Evolutionary conservation across 2,113 vertebrate genomes (phyloP).

Genomic region (Melanostigma gelatinosum): DNA sequence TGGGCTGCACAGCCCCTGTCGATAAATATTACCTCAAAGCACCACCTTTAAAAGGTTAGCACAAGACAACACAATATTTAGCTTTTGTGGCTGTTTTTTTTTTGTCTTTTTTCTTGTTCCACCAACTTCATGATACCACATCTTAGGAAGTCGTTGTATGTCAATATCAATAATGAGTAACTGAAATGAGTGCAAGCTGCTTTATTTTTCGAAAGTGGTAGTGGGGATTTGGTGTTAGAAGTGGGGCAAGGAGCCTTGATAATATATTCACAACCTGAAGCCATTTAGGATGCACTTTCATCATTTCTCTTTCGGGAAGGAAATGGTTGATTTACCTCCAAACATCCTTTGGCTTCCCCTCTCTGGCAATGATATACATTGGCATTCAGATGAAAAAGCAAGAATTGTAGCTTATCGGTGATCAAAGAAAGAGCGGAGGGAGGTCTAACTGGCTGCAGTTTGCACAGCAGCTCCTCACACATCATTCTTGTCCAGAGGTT

Average conservation of each 20-base stretch:
- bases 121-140: conserved; percentile 76
- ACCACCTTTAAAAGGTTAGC: conserved; percentile 70
- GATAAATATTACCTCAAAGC: conserved; percentile 72
- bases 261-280: conserved; percentile 63
- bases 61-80: conserved; percentile 71
- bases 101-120: conserved; percentile 41
- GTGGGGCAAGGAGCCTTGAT: conserved; percentile 64
- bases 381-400: conserved; percentile 75
- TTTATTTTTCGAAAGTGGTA: conserved; percentile 71
- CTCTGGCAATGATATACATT: conserved; percentile 75
- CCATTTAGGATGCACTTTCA: conserved; percentile 57
- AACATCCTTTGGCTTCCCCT: conserved; percentile 61
- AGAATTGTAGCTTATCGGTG: conserved; percentile 80
- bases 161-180: conserved; percentile 77
- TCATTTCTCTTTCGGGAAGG: conserved; percentile 37
- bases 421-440: conserved; percentile 62
- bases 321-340: conserved; percentile 43
- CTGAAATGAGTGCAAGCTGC: conserved; percentile 85
- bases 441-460: conserved; percentile 26
- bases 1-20: conserved; percentile 86
- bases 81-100: conserved; percentile 58
- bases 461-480: conserved; percentile 25
- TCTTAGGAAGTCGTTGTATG: conserved; percentile 69
- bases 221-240: conserved; percentile 59
- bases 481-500: conserved; percentile 55